Base-by-base conservation (phyloP, 2,797 vertebrate genomes). In the Loriculus beryllinus region DNA sequence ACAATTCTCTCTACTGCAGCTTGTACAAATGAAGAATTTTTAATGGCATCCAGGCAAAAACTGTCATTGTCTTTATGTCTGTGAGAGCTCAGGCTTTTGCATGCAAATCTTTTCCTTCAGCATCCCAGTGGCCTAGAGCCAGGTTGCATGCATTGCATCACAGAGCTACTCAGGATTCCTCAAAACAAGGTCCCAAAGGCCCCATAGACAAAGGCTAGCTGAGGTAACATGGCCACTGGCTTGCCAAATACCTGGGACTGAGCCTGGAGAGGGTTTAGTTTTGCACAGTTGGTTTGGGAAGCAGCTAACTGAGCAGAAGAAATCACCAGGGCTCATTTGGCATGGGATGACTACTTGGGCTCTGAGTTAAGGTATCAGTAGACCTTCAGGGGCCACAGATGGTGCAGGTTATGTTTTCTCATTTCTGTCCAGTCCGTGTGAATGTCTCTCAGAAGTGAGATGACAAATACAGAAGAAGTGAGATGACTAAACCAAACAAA, bases 111-210 rank as follows among this genome's bases (percentile, higher is more conserved):
- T 79, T 84, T 71, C 49, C 11, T 62, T 80, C 37, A 74, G 10
- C 12, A 12, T 3, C 3, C 8, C 2, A 1, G n/a, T 35, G 1
- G 8, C 18, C 14, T n/a, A 35, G 56, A 42, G 26, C 10, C 4
- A 3, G 8, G 35, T 33, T 81, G 39, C 1, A 0, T 10, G 14
- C 0, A 0, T 8, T 3, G 1, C 0, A 1, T 28, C 4, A 2
- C 29, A 49, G 23, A 33, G 26, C 57, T 71, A 29, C 64, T 72
- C 8, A 3, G 13, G 19, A 51, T 8, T 70, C 14, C 76, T 62
- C 13, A 47, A 72, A 86, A 69, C 0, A 3, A 65, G 26, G 23
- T n/a, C 45, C 25, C 20, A 52, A 12, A 65, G 42, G 2, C 47
- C 63, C 15, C 1, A 2, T 1, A 5, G 68, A 23, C 1, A 10